phyloP scores from a whole-genome alignment of 2,113 vertebrate species.

The Hypanus sabinus region DNA sequence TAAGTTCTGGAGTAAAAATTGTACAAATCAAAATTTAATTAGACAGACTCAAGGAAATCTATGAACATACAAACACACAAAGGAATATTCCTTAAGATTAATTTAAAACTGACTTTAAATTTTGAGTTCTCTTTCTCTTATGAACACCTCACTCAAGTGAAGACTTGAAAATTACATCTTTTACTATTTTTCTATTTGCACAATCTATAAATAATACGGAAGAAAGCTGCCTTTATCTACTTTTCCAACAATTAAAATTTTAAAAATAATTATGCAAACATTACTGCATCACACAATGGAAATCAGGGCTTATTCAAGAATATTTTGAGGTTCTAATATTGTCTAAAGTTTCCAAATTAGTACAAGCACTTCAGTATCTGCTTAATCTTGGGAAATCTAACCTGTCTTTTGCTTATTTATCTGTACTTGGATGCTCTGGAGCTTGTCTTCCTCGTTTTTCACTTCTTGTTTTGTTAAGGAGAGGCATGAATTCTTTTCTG shows the following conservation, averaged over 20 bases:
- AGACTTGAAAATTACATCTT: neutral
- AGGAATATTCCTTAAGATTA: neutral
- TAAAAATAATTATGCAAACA: neutral
- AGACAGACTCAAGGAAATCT: neutral
- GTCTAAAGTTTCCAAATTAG: neutral
- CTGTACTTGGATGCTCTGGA: conserved; percentile 55
- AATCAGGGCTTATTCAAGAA: neutral
- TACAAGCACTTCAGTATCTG: neutral
- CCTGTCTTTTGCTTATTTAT: conserved; percentile 62
- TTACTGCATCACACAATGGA: neutral
- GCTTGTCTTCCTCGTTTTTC: conserved; percentile 56
- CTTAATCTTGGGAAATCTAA: conserved; percentile 46
- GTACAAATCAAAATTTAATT: conserved; percentile 7
- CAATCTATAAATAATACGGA: neutral
- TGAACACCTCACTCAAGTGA: neutral
- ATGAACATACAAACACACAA: neutral
- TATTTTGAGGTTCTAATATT: conserved; percentile 27
- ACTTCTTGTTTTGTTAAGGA: conserved; percentile 57
- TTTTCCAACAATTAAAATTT: neutral
- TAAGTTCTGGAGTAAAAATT: conserved; percentile 56
- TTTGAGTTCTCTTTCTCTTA: neutral
- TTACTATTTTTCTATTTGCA: neutral
- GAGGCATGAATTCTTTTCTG: conserved; percentile 60
- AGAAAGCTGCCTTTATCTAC: neutral
- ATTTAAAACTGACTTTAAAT: neutral